These are phyloP conservation scores for Pandemis cinnamomeana DNA, from an alignment of 2,888 invertebrate genomes.

Conservation along the genomic window DNA sequence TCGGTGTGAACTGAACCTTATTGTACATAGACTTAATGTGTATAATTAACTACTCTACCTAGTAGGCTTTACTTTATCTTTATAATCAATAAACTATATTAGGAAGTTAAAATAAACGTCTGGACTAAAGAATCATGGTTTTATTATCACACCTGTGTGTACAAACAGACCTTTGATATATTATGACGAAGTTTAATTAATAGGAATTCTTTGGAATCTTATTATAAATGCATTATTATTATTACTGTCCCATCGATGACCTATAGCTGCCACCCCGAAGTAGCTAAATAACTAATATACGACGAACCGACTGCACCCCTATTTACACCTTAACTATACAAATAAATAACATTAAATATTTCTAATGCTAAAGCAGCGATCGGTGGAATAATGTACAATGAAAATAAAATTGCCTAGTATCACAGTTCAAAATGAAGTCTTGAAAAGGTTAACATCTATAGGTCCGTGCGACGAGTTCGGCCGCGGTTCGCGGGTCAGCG, in stretches of 20 bases:
- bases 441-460: conserved; percentile 65
- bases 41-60: conserved; percentile 7
- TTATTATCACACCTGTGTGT: conserved; percentile 31
- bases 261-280: conserved; percentile 48
- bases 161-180: conserved; percentile 42
- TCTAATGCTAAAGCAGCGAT: conserved; percentile 57
- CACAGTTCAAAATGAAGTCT: conserved; percentile 80
- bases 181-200: conserved; percentile 56
- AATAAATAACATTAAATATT: conserved; percentile 75
- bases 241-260: conserved; percentile 54
- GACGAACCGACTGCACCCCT: conserved; percentile 58
- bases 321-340: conserved; percentile 69
- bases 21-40: conserved; percentile 25
- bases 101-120: conserved; percentile 25
- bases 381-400: conserved; percentile 71
- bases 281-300: conserved; percentile 66
- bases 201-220: conserved; percentile 54
- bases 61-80: background rate
- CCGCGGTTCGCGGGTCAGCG: conserved; percentile 49
- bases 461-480: conserved; percentile 50
- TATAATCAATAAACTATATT: conserved; percentile 13
- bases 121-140: conserved; percentile 33
- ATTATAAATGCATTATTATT: conserved; percentile 70
- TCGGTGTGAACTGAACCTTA: background rate
- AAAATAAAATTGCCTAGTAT: conserved; percentile 64